Base-by-base conservation (phyloP, 2,888 invertebrate species). In the Pilophorus perplexus region DNA sequence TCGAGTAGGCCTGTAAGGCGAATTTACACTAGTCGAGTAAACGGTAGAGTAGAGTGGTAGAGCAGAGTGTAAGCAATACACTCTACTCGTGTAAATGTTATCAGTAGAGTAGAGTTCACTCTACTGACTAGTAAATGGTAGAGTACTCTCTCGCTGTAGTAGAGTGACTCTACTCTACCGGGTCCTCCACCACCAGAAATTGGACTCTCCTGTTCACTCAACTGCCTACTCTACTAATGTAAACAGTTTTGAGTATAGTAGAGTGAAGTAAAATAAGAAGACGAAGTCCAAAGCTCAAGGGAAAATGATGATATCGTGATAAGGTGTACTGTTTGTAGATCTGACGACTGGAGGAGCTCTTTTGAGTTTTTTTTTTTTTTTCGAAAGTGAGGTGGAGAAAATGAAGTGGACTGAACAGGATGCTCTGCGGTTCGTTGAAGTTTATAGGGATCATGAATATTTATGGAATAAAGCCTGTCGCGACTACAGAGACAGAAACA, bases 381-480 rank as follows among this genome's bases (percentile, higher is more conserved):
- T n/a, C 16, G 27, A 52, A 52, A 52, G 52, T 52, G 50, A 44
- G 44, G n/a, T 20, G 50, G 20, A 50, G 50, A 66, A 66, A 23
- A 68, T 69, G 68, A 73, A 79, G 71, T 81, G 81, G 81, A 77
- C 78, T 70, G 80, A 81, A 74, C 73, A 77, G 42, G 76, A 78
- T 20, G 81, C 81, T 1, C 71, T 78, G 65, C 76, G 78, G 71
- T 81, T 82, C 71, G 80, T 81, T 10, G 80, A 79, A 74, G 74
- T 80, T 60, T 82, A 81, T 73, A 74, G 80, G 60, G 79, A 78
- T 68, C 77, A 80, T 67, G 81, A 81, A n/a, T n/a, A n/a, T n/a
- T n/a, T n/a, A n/a, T n/a, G n/a, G n/a, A 79, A 80, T 73, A 78
- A 79, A 1, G 71, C 74, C 44, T 78, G 79, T 70, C 74, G 76